Base-by-base conservation (phyloP, 2,113 vertebrate species). In the Corythornis vintsioides region DNA sequence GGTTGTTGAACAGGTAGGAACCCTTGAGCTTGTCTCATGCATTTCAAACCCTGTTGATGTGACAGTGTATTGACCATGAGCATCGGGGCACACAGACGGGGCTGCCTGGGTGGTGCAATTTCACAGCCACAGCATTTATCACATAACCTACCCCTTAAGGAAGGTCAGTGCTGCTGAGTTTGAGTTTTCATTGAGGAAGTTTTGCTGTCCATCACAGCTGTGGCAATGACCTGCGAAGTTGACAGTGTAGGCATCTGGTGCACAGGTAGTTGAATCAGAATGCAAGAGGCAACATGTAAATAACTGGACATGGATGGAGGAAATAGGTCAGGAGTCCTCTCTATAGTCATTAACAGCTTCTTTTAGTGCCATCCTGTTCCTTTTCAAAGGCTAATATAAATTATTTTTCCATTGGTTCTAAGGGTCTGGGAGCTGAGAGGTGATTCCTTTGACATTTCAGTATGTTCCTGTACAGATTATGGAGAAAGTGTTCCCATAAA, bases 401-500 rank as follows among this genome's bases (percentile, higher is more conserved):
- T 80, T 93, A 63, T 69, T 91, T 82, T 94, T 42, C 60, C 38
- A 70, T 81, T 85, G 31, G 94, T 94, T 92, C 79, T 74, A 56
- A 83, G 52, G 33, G 31, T 33, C 59, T 96, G 78, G 43, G 35
- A 89, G 28, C 33, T 77, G 73, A 56, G 33, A 91, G 64, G 18
- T 84, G 56, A 87, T 35, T 91, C 40, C 31, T 87, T 65, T 96
- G 85, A 87, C n/a, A 83, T 87, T 74, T 94, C 81, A 85, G 67
- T 57, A 13, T 61, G 72, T 76, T 42, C 18, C 63, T 76, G 31
- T 90, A 74, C 84, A 77, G 71, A 88, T 69, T 57, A 29, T 38
- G 52, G 88, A 87, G 84, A 61, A 76, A 47, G 45, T 80, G 90
- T 94, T 82, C 73, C 83, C 38, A 10, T 64, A 63, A 92, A 91